phyloP scores from a whole-genome alignment of 23 tunicate species.

The Trididemnum miniatum region DNA sequence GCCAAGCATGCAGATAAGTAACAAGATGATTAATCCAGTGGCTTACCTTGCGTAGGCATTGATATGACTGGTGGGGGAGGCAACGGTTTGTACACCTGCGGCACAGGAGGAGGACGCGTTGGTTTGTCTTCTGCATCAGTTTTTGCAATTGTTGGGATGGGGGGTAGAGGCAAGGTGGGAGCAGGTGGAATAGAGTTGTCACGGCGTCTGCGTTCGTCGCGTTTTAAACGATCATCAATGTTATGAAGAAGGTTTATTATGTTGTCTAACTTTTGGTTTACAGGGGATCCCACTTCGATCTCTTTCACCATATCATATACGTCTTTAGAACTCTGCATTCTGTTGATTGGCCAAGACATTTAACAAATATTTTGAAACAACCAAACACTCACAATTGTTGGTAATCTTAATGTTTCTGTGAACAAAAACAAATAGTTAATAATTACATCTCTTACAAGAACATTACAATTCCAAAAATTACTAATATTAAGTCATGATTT shows the following conservation, averaged over 20 bases:
- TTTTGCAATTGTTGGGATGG: neutral
- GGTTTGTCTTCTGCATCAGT: neutral
- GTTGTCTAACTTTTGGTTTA: neutral
- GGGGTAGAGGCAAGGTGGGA: neutral
- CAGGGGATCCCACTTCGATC: neutral
- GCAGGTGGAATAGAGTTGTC: neutral
- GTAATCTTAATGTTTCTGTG: too few species aligned
- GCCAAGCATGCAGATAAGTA: too few species aligned
- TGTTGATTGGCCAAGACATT: too few species aligned
- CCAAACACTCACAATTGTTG: too few species aligned
- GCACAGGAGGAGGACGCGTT: neutral
- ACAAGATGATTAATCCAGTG: too few species aligned
- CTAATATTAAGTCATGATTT: too few species aligned
- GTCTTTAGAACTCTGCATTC: too few species aligned
- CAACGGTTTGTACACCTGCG: neutral
- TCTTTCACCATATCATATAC: neutral
- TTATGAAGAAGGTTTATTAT: neutral
- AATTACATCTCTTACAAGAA: too few species aligned
- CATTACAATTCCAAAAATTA: too few species aligned
- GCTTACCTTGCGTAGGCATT: too few species aligned
- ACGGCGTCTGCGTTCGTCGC: neutral
- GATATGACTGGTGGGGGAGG: neutral
- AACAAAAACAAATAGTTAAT: too few species aligned
- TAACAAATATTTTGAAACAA: too few species aligned
- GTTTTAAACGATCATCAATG: neutral